Conservation (phyloP, 1,140 invertebrate genomes). For the Frieseomelitta varia region DNA sequence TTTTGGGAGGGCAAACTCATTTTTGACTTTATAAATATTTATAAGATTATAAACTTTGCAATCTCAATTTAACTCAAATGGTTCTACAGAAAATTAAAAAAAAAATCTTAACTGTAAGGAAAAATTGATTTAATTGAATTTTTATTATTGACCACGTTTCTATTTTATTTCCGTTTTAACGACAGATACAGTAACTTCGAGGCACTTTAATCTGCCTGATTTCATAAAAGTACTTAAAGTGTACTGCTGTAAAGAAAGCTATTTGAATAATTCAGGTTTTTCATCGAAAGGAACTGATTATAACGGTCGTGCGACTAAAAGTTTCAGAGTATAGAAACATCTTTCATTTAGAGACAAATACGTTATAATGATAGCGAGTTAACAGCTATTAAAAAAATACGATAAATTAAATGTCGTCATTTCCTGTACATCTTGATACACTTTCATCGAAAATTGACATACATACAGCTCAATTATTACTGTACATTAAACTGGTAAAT, state of each 20-base stretch:
- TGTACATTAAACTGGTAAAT: not conserved
- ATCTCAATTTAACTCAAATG: not conserved
- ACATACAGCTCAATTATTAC: not conserved
- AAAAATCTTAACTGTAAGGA: not conserved
- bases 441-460: not conserved
- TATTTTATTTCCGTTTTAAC: not conserved
- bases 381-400: conserved; percentile 11
- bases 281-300: conserved; percentile 14
- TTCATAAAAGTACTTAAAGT: not conserved
- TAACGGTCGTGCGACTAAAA: not conserved
- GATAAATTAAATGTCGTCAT: not conserved
- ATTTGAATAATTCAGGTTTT: not conserved
- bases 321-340: conserved; percentile 11
- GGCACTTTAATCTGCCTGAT: not conserved
- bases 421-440: not conserved
- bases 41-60: too few relatives aligned
- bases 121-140: not conserved
- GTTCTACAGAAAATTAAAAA: not conserved
- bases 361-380: conserved; percentile 14
- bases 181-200: not conserved
- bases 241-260: not conserved
- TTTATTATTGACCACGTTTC: not conserved
- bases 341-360: not conserved
- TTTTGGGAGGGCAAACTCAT: too few relatives aligned
- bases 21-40: too few relatives aligned